Evolutionary conservation across 64 coral and sea anemone genomes (phyloP).

Genomic region (Stichodactyla helianthus): DNA sequence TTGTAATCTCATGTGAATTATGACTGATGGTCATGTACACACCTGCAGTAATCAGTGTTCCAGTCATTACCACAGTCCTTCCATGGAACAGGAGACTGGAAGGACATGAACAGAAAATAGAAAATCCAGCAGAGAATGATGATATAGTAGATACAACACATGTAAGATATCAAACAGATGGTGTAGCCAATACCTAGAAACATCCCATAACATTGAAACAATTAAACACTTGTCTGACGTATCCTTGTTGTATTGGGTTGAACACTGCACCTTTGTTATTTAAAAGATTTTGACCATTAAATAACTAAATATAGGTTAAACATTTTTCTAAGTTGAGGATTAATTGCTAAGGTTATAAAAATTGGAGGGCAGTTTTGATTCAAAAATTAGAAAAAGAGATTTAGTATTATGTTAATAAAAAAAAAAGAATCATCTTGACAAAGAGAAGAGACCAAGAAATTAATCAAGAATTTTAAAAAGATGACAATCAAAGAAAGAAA

Average conservation of each 20-base stretch:
- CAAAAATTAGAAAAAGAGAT: too few species aligned
- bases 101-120: conserved; percentile 51
- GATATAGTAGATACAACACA: conserved; percentile 66
- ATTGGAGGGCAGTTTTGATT: too few species aligned
- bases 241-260: neutral
- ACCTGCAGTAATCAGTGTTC: conserved; percentile 39
- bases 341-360: too few species aligned
- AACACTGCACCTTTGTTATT: too few species aligned
- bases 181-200: conserved; percentile 55
- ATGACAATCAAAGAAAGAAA: neutral
- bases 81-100: conserved; percentile 47
- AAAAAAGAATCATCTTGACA: too few species aligned
- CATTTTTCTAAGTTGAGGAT: too few species aligned
- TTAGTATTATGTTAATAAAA: too few species aligned
- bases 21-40: neutral
- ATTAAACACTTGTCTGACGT: neutral
- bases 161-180: conserved; percentile 44
- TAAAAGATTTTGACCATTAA: too few species aligned
- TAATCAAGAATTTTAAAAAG: too few species aligned
- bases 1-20: too few species aligned
- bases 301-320: too few species aligned
- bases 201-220: neutral
- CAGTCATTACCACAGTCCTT: conserved; percentile 27
- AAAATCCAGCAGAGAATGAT: conserved; percentile 55
- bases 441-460: too few species aligned